These are phyloP conservation scores for Synanceia verrucosa DNA, from an alignment of 2,797 vertebrate species.

Conservation along the genomic window DNA sequence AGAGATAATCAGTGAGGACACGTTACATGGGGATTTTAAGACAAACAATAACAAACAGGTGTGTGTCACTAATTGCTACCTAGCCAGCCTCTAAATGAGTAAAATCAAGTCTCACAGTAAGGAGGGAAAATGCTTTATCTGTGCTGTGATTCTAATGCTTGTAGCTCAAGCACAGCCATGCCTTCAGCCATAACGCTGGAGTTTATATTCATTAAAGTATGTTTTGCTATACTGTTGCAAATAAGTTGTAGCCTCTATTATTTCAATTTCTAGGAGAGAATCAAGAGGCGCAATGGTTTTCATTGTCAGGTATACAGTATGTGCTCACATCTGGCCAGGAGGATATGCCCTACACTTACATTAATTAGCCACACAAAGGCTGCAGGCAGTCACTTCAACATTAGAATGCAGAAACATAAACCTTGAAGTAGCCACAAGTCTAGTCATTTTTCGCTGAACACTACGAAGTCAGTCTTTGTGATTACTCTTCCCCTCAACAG, in stretches of 20 bases:
- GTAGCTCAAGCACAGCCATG: too few relatives aligned
- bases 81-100: too few relatives aligned
- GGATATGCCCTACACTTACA: too few relatives aligned
- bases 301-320: neutral
- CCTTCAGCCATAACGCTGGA: too few relatives aligned
- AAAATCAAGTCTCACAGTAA: too few relatives aligned
- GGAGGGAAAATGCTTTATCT: too few relatives aligned
- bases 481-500: neutral
- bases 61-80: too few relatives aligned
- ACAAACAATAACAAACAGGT: too few relatives aligned
- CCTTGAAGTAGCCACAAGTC: neutral
- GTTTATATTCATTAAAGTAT: neutral
- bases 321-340: too few relatives aligned
- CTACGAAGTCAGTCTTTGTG: neutral
- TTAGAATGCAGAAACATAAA: neutral
- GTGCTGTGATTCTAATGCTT: too few relatives aligned
- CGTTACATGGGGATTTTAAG: too few relatives aligned
- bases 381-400: neutral
- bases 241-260: neutral
- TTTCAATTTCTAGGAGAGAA: neutral
- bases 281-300: neutral
- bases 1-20: too few relatives aligned
- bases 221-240: neutral
- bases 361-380: neutral
- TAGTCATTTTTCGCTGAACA: neutral